Evolutionary conservation across 1,140 invertebrate species (phyloP).

Genomic region (Sipha flava): DNA sequence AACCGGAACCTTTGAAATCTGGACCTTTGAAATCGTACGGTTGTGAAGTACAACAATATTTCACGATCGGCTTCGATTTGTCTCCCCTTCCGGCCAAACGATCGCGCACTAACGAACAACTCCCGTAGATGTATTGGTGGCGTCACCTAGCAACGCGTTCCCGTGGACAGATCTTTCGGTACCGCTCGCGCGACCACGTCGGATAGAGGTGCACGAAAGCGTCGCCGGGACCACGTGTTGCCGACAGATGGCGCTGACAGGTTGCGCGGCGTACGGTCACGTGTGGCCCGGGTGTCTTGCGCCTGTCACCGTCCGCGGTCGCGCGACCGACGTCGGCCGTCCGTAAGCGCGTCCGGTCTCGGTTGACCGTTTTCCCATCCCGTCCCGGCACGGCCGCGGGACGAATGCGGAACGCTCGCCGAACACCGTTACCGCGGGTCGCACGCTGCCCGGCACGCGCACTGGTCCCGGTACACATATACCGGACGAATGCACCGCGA

Average conservation of each 20-base stretch:
- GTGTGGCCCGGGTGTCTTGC: too few relatives aligned
- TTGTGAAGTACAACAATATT: too few relatives aligned
- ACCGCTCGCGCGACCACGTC: background rate
- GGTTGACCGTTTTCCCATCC: background rate
- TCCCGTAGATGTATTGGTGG: constrained; percentile 2
- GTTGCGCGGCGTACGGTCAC: background rate
- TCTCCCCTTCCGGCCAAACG: too few relatives aligned
- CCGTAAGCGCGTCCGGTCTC: background rate
- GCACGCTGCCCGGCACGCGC: background rate
- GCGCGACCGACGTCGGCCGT: background rate
- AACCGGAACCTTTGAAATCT: too few relatives aligned
- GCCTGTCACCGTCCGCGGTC: background rate
- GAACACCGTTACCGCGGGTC: background rate
- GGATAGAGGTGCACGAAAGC: background rate
- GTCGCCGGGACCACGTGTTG: background rate
- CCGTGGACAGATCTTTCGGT: too few relatives aligned
- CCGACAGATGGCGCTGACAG: background rate
- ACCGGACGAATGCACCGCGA: too few relatives aligned
- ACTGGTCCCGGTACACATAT: background rate
- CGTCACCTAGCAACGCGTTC: background rate
- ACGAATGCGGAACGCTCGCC: too few relatives aligned
- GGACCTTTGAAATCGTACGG: too few relatives aligned
- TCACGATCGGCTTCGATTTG: too few relatives aligned
- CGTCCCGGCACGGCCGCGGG: too few relatives aligned
- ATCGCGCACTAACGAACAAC: too few relatives aligned